A percentile compares a stretch with the other conserved stretches of the same genome.
These are phyloP conservation scores for Oryzias dopingdopingensis DNA, from an alignment of 2,797 vertebrate species.

Conservation along the genomic window DNA sequence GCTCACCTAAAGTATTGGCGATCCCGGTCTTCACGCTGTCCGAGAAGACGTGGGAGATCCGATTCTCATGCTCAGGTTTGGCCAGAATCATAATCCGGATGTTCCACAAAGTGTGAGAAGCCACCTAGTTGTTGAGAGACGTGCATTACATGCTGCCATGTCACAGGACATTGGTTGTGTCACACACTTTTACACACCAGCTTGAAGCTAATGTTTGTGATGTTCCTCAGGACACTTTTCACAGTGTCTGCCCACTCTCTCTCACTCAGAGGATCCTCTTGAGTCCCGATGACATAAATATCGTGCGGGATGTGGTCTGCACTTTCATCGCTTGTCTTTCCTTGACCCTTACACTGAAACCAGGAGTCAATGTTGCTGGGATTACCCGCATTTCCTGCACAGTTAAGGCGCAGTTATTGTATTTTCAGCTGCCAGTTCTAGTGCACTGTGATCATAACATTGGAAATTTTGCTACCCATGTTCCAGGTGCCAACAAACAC, in stretches of 20 bases:
- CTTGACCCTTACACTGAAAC: constrained; percentile 97
- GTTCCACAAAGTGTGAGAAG: constrained; percentile 94
- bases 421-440: neutral
- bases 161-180: neutral
- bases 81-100: constrained; percentile 92
- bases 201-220: constrained; percentile 95
- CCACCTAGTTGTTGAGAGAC: constrained; percentile 77
- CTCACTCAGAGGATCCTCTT: constrained; percentile 92
- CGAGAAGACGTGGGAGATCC: constrained; percentile 92
- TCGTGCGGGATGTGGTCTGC: constrained; percentile 96
- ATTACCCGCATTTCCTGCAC: constrained; percentile 85
- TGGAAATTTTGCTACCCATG: constrained; percentile 83
- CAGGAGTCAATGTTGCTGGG: constrained; percentile 91
- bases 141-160: neutral
- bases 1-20: constrained; percentile 92
- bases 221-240: constrained; percentile 84
- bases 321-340: constrained; percentile 92
- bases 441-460: neutral
- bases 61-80: constrained; percentile 95
- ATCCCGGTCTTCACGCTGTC: constrained; percentile 97
- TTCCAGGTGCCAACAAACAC: constrained; percentile 99
- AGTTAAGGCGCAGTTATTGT: neutral
- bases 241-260: constrained; percentile 91
- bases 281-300: constrained; percentile 94
- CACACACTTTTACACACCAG: constrained; percentile 69